Percentiles rank a stretch among this genome's conserved stretches.
phyloP scores from a whole-genome alignment of 2,888 invertebrate genomes.

The Loripinus fragilis region DNA sequence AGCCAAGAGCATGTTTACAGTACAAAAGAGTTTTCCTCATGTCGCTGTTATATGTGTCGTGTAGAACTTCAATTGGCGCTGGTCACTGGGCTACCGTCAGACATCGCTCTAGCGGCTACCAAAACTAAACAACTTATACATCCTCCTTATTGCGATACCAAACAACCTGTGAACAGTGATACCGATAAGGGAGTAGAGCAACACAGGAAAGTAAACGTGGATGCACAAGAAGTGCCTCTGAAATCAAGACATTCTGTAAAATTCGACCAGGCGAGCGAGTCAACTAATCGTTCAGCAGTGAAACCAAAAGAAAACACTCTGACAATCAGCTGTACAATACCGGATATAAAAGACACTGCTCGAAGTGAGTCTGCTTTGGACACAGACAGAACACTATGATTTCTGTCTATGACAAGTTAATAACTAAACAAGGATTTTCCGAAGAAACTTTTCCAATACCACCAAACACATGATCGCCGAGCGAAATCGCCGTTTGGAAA shows the following conservation, averaged over 20 bases:
- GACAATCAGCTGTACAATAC: constrained; percentile 57
- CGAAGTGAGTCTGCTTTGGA: constrained; percentile 56
- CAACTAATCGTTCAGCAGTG: constrained; percentile 21
- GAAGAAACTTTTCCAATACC: too few species aligned
- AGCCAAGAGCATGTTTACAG: constrained; percentile 52
- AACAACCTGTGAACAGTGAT: neutral
- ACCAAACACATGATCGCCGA: too few species aligned
- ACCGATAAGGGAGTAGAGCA: neutral
- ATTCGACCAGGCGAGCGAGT: constrained; percentile 47
- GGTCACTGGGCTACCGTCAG: constrained; percentile 38
- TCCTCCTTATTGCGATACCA: neutral
- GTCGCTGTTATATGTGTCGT: constrained; percentile 70
- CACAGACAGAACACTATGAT: constrained; percentile 48
- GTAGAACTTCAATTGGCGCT: constrained; percentile 70
- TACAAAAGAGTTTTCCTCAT: constrained; percentile 56
- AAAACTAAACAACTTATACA: neutral
- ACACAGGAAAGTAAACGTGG: neutral
- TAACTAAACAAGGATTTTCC: too few species aligned
- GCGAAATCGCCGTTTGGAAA: too few species aligned
- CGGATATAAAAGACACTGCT: constrained; percentile 44
- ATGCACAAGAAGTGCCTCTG: neutral
- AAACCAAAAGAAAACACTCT: constrained; percentile 33
- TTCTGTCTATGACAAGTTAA: too few species aligned
- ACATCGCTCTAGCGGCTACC: constrained; percentile 11
- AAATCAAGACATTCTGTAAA: constrained; percentile 21